These are phyloP conservation scores for Camelus bactrianus DNA, from an alignment of 2,113 vertebrate species.

Conservation along the genomic window DNA sequence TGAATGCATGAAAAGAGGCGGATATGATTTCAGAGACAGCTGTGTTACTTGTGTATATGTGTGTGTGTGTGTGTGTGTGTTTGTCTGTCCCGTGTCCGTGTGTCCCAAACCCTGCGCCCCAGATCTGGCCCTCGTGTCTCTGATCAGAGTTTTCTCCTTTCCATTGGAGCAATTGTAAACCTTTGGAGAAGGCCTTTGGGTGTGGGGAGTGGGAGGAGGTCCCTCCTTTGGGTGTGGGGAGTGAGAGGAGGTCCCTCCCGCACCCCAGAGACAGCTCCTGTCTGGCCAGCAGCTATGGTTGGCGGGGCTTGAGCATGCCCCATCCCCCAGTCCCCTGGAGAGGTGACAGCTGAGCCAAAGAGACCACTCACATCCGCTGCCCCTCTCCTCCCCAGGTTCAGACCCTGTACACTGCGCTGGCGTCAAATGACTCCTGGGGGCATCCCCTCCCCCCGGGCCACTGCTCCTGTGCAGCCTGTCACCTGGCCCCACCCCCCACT, in stretches of 20 bases:
- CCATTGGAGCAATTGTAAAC: background rate
- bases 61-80: background rate
- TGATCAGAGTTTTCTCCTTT: background rate
- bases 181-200: background rate
- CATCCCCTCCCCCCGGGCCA: background rate
- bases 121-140: background rate
- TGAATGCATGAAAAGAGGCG: background rate
- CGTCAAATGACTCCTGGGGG: background rate
- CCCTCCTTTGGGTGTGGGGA: background rate
- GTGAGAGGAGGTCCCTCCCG: background rate
- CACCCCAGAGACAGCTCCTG: background rate
- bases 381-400: background rate
- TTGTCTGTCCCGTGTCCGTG: background rate
- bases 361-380: background rate
- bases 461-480: background rate
- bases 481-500: background rate
- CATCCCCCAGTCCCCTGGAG: background rate
- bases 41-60: background rate
- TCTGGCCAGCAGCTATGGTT: slow-evolving; percentile 6
- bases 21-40: slow-evolving; percentile 69
- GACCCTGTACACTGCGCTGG: background rate
- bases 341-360: background rate
- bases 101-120: background rate
- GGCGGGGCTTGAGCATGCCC: background rate
- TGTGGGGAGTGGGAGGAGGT: background rate